Evolutionary conservation across 2,888 invertebrate species (phyloP).

Genomic region (Melipona bicolor): DNA sequence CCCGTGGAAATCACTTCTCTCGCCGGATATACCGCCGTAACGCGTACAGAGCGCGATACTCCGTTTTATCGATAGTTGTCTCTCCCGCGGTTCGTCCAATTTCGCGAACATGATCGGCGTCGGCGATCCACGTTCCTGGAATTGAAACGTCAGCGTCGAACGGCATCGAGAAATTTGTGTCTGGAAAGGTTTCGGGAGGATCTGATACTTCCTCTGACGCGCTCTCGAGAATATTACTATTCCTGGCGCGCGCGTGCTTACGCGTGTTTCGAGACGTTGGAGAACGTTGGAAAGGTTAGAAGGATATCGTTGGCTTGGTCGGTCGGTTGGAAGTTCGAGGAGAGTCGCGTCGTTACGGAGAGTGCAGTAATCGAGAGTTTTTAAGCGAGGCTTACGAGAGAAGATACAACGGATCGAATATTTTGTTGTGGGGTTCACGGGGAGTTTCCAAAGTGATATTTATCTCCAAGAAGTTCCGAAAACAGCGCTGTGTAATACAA

Average conservation of each 20-base stretch:
- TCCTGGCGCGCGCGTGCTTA: neutral
- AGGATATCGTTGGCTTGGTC: no score
- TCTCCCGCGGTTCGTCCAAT: slow-evolving; percentile 26
- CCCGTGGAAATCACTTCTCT: slow-evolving; percentile 16
- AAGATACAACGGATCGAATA: no score
- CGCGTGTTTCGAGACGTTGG: neutral
- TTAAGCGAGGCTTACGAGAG: no score
- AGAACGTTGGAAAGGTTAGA: neutral
- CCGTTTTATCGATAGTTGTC: slow-evolving; percentile 39
- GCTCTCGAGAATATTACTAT: neutral
- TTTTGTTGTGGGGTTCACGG: no score
- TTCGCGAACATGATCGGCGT: slow-evolving; percentile 24
- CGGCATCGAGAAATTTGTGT: slow-evolving; percentile 17
- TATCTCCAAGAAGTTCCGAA: no score
- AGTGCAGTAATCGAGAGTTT: no score
- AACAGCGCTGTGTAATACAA: no score
- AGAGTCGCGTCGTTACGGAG: neutral
- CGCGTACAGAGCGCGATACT: slow-evolving; percentile 9
- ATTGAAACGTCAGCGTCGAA: slow-evolving; percentile 33
- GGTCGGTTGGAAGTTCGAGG: neutral
- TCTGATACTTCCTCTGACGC: neutral
- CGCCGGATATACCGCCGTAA: slow-evolving; percentile 2
- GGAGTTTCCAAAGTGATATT: no score
- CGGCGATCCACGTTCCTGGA: slow-evolving; percentile 11
- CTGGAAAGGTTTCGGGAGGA: no score